Percentiles rank a stretch among this genome's conserved stretches.
phyloP scores from a whole-genome alignment of 2,888 invertebrate genomes.

The Xestia xanthographa region DNA sequence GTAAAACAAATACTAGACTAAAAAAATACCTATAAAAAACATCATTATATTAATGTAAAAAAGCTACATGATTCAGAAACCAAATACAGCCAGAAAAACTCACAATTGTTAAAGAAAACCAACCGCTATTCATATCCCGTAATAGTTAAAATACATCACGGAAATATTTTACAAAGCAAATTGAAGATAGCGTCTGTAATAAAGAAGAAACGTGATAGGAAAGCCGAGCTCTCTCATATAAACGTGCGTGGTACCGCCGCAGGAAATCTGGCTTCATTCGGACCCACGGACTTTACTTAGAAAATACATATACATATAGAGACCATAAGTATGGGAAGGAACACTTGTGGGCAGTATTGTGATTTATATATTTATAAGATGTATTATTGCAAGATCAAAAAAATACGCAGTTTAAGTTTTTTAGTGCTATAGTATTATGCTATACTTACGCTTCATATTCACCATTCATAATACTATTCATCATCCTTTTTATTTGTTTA shows the following conservation, averaged over 20 bases:
- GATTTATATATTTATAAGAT: not conserved
- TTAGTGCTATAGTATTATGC: too few relatives aligned
- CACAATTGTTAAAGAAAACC: constrained; percentile 27
- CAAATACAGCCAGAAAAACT: not conserved
- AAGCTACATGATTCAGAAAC: not conserved
- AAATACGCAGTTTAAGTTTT: not conserved
- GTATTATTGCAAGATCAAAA: not conserved
- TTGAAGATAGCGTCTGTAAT: constrained; percentile 61
- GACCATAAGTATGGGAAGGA: not conserved
- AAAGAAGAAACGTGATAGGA: constrained; percentile 61
- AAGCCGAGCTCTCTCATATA: constrained; percentile 35
- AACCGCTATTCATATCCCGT: constrained; percentile 30
- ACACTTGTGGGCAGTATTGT: not conserved
- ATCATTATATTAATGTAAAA: not conserved
- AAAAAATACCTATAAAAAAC: not conserved
- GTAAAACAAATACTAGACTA: not conserved
- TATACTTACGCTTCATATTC: too few relatives aligned
- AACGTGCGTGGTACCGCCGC: constrained; percentile 8
- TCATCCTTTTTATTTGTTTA: too few relatives aligned
- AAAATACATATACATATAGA: not conserved
- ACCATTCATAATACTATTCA: too few relatives aligned
- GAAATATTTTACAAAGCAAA: constrained; percentile 61
- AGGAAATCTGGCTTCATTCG: constrained; percentile 38
- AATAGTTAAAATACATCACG: constrained; percentile 55
- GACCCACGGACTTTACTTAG: constrained; percentile 2